phyloP scores from a whole-genome alignment of 2,113 vertebrate species.

The Hydrochoerus hydrochaeris region DNA sequence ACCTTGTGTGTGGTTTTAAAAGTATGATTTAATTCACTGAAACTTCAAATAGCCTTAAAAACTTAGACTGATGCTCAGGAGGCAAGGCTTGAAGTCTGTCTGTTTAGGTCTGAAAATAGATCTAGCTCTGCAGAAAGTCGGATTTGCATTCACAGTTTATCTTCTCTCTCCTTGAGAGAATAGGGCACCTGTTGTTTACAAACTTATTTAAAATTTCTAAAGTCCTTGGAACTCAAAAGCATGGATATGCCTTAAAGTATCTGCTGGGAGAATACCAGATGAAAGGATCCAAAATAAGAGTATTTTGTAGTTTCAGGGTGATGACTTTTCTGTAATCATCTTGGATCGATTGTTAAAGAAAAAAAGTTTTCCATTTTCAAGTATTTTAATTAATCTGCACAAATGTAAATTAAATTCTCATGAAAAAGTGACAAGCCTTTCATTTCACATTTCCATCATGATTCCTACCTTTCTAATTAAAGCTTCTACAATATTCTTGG shows the following conservation, averaged over 20 bases:
- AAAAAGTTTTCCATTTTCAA: not conserved
- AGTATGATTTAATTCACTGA: not conserved
- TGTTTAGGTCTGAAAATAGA: conserved; percentile 59
- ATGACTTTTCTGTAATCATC: conserved; percentile 55
- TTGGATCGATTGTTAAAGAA: not conserved
- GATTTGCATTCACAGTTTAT: not conserved
- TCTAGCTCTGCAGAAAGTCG: not conserved
- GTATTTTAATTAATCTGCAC: conserved; percentile 64
- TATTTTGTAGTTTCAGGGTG: not conserved
- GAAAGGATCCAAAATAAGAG: not conserved
- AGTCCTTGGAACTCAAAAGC: not conserved
- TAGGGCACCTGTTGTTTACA: not conserved
- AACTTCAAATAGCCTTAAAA: conserved; percentile 48
- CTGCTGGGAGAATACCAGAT: conserved; percentile 29
- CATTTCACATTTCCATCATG: conserved; percentile 55
- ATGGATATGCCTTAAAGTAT: not conserved
- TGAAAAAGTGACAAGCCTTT: conserved; percentile 20
- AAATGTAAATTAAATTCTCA: conserved; percentile 66
- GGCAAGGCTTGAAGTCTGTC: not conserved
- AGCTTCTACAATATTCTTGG: conserved; percentile 59
- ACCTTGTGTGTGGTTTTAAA: not conserved
- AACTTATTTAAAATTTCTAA: not conserved
- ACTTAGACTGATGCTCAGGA: accelerated
- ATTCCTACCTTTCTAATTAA: conserved; percentile 53
- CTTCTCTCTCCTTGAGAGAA: conserved; percentile 31